These are phyloP conservation scores for Euphydryas editha DNA, from an alignment of 2,888 invertebrate species.

Conservation along the genomic window DNA sequence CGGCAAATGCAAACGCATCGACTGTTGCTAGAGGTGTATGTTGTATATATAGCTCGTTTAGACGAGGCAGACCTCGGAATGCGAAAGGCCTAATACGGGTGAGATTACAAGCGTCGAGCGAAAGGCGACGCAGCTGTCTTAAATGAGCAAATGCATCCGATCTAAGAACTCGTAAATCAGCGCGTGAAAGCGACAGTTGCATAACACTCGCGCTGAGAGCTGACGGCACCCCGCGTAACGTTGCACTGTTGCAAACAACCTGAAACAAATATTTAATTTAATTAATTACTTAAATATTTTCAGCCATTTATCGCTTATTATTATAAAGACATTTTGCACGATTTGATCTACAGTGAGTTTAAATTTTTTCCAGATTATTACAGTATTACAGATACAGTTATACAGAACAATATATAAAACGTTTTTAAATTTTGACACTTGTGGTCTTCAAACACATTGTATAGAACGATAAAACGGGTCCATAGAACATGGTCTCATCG, in stretches of 20 bases:
- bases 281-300: neutral
- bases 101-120: slow-evolving; percentile 94
- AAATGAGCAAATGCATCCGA: slow-evolving; percentile 93
- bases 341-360: no score
- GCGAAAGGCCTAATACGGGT: slow-evolving; percentile 92
- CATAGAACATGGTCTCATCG: no score
- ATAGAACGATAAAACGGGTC: no score
- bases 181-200: slow-evolving; percentile 93
- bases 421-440: no score
- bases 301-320: no score
- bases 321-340: no score
- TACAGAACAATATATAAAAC: no score
- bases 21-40: slow-evolving; percentile 92
- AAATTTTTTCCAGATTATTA: no score
- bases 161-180: slow-evolving; percentile 91
- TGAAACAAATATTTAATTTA: slow-evolving; percentile 66
- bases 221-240: slow-evolving; percentile 90
- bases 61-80: slow-evolving; percentile 91
- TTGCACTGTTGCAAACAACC: slow-evolving; percentile 95
- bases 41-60: slow-evolving; percentile 92
- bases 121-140: slow-evolving; percentile 90
- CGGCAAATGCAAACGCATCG: slow-evolving; percentile 92
- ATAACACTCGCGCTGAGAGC: slow-evolving; percentile 90
- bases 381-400: no score
- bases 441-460: no score